phyloP scores from a whole-genome alignment of 2,113 vertebrate species.

The Dicrurus megarhynchus region DNA sequence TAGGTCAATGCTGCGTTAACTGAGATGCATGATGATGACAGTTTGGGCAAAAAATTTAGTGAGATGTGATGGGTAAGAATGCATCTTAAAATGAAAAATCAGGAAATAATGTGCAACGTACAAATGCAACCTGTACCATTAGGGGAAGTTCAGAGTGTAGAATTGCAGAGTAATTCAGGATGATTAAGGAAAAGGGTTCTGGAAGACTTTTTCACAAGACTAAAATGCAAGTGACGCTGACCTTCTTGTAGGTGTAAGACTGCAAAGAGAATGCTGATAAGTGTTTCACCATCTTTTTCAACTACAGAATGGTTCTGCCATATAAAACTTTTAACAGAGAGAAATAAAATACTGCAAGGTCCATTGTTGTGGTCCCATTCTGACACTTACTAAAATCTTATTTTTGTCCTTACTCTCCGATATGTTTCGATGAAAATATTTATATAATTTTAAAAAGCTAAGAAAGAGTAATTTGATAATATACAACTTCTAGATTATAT shows the following conservation, averaged over 20 bases:
- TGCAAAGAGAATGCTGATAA: background rate
- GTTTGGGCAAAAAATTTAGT: background rate
- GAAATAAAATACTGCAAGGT: background rate
- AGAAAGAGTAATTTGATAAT: background rate
- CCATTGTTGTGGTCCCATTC: background rate
- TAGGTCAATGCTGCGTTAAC: background rate
- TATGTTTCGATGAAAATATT: background rate
- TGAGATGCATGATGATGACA: background rate
- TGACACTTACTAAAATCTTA: background rate
- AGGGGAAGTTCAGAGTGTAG: background rate
- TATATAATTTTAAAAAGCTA: background rate
- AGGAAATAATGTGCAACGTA: background rate
- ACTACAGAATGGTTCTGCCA: background rate
- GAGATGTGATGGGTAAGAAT: background rate
- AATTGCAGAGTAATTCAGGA: background rate
- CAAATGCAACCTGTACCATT: background rate
- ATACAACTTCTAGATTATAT: background rate
- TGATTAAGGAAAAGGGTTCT: background rate
- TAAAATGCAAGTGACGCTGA: background rate
- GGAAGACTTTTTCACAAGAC: background rate
- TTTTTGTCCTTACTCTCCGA: background rate
- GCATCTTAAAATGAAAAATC: background rate
- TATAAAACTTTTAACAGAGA: background rate
- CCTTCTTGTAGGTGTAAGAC: background rate
- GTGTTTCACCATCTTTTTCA: background rate